Conservation (phyloP, 2,113 vertebrate genomes). For the Cryptoleucopteryx plumbea region DNA sequence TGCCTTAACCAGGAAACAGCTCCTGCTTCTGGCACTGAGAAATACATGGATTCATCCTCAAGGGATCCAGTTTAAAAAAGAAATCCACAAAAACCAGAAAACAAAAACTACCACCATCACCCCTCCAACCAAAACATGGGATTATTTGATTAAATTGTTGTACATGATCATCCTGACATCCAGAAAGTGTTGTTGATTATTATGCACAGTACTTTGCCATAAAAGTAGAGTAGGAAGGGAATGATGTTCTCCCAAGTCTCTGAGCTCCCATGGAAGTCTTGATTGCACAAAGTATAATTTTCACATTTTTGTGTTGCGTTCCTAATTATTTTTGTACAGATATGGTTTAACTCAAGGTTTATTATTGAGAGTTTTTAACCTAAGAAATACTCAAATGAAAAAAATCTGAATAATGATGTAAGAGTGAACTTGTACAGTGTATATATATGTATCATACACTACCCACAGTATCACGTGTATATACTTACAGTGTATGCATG, state of each 20-base stretch:
- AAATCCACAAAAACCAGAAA: neutral
- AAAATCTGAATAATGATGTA: neutral
- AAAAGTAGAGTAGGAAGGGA: neutral
- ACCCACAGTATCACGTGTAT: rapidly evolving
- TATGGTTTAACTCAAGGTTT: neutral
- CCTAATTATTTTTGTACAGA: neutral
- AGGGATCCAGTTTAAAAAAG: neutral
- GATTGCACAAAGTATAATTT: neutral
- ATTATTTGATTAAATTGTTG: neutral
- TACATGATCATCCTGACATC: neutral
- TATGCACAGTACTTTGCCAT: neutral
- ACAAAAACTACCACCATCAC: too few species aligned
- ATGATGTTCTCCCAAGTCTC: neutral
- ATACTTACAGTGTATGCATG: rapidly evolving
- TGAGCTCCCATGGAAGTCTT: neutral
- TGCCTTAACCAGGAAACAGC: neutral
- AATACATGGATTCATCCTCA: neutral
- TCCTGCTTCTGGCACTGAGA: neutral
- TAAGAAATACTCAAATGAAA: neutral
- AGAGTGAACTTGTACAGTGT: too few species aligned
- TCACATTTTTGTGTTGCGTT: neutral
- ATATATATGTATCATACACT: rapidly evolving
- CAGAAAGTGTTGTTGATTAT: neutral
- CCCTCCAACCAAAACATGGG: rapidly evolving
- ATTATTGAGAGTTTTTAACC: neutral